Evolutionary conservation across 2,797 vertebrate genomes (phyloP).

Genomic region (Anguilla anguilla): DNA sequence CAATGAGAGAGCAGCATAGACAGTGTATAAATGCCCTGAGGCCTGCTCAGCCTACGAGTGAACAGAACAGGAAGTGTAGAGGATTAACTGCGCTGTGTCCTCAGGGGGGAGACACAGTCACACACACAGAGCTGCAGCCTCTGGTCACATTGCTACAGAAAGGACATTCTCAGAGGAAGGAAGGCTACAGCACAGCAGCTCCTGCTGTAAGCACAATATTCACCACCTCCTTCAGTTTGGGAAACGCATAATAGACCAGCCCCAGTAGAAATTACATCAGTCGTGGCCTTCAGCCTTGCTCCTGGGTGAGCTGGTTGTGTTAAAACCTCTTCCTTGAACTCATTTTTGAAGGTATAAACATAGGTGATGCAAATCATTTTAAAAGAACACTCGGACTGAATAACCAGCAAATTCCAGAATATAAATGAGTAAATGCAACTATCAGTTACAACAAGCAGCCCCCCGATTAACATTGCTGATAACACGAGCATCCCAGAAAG

Average conservation of each 20-base stretch:
- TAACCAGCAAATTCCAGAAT: background rate
- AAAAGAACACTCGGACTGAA: background rate
- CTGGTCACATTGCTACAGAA: background rate
- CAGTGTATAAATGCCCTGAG: background rate
- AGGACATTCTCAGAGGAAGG: background rate
- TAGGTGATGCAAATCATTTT: background rate
- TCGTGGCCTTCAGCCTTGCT: background rate
- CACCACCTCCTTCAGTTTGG: background rate
- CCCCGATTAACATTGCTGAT: background rate
- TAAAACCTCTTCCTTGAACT: background rate
- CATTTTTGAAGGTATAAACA: background rate
- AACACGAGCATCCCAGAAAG: background rate
- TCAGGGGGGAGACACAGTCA: constrained; percentile 33
- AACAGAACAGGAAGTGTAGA: background rate
- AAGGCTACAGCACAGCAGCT: background rate
- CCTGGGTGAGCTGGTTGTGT: background rate
- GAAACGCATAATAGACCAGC: background rate
- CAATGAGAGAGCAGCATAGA: background rate
- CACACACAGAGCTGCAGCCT: background rate
- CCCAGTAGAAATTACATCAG: background rate
- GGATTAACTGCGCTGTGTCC: constrained; percentile 7
- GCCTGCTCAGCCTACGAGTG: background rate
- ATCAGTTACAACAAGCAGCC: background rate
- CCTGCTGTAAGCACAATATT: background rate
- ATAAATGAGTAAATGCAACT: background rate